Evolutionary conservation across 2,888 invertebrate species (phyloP), one percentile per base, ranked within the genome.

Genomic region (Furcula furcula): DNA sequence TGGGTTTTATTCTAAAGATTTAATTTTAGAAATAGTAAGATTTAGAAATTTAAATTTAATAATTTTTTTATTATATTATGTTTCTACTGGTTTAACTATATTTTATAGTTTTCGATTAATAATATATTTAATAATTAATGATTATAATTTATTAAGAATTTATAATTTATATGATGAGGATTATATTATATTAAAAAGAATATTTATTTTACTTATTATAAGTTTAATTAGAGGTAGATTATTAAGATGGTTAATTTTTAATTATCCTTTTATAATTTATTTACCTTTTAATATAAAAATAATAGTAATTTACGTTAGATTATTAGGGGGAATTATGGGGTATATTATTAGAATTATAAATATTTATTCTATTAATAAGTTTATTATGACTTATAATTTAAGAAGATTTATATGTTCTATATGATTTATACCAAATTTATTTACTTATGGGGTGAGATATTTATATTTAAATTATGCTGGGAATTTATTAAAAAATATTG

Each of bases 1-100:
- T 0, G 92, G 91, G 0, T 92, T 91, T 92, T 93, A 92, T 80
- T 92, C 91, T 14, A 92, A 91, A 19, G 92, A 91, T 87, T 74
- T 90, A 76, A 90, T 92, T 90, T 88, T 92, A 75, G 92, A 92
- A 48, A 57, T 90, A 51, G 71, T 90, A 34, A 80, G 80, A 49
- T 79, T 91, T 72, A 80, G 69, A 47, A 78, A 81, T 81, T 64
- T 90, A 69, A 90, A 91, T 90, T 60, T 87, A 55, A 76, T 84
- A 76, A 71, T 85, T 73, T 90, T 89, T 78, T 68, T 90, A 56
- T 72, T 90, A 64, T 89, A 83, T 79, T 90, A 88, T 84, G 11
- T 91, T 76, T 90, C 91, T 23, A 90, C 90, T 0, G 90, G 91
- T 0, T 80, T 92, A 65, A 92, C 92, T 9, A 84, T 91, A 53